These are phyloP conservation scores for Dyspetes luteomarginatus DNA, from an alignment of 2,888 invertebrate species.

Conservation along the genomic window DNA sequence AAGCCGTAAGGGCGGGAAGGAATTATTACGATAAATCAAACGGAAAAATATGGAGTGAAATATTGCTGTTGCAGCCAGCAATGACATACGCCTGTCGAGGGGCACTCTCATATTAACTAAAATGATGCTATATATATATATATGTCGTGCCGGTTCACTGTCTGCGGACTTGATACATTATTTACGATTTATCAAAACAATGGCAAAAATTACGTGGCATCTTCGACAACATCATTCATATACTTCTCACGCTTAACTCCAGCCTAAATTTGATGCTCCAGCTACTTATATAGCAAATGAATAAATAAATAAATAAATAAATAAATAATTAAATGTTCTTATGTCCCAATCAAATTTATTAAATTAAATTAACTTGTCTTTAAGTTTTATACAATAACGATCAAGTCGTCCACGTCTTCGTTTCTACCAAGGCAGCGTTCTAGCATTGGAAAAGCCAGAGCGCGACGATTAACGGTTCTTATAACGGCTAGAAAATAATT, in stretches of 20 bases:
- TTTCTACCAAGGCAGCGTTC: not conserved
- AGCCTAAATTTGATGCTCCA: no score
- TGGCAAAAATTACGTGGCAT: not conserved
- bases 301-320: no score
- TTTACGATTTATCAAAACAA: not conserved
- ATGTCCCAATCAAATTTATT: no score
- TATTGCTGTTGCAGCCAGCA: constrained; percentile 13
- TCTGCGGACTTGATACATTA: not conserved
- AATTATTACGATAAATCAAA: constrained; percentile 49
- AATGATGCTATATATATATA: not conserved
- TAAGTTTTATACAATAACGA: no score
- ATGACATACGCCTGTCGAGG: constrained; percentile 4
- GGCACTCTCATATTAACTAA: not conserved
- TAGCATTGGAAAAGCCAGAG: not conserved
- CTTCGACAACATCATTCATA: no score
- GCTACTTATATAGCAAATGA: no score
- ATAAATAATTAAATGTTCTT: no score
- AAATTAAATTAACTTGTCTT: no score
- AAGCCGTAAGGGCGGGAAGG: constrained; percentile 14
- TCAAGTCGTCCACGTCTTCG: not conserved
- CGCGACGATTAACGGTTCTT: constrained; percentile 76
- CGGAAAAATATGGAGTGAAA: constrained; percentile 33
- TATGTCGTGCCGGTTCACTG: not conserved
- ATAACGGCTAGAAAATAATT: constrained; percentile 76
- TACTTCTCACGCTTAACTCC: no score